phyloP scores from a whole-genome alignment of 2,113 vertebrate species.

The Brienomyrus brachyistius region DNA sequence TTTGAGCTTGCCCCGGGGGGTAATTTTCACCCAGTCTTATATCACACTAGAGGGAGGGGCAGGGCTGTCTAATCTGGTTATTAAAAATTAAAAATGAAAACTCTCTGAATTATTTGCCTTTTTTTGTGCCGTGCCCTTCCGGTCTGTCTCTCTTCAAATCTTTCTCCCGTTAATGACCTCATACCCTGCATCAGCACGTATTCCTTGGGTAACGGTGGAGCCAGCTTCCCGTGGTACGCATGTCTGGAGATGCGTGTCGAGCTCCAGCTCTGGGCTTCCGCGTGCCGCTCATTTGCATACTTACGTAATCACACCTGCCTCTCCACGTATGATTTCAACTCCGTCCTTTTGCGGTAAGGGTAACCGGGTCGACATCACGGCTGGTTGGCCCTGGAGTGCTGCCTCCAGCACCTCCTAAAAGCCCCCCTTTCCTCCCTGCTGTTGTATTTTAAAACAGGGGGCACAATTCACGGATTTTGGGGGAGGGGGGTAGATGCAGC shows the following conservation, averaged over 20 bases:
- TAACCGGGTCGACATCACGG: neutral
- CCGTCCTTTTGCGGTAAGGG: neutral
- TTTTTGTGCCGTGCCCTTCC: neutral
- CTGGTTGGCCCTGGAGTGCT: neutral
- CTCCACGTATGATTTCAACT: neutral
- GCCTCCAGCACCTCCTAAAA: neutral
- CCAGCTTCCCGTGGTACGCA: neutral
- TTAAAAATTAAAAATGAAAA: slow-evolving; percentile 29
- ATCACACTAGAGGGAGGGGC: slow-evolving; percentile 11
- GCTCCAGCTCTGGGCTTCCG: neutral
- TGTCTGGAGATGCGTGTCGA: neutral
- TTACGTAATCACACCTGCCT: slow-evolving; percentile 4
- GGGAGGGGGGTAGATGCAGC: neutral
- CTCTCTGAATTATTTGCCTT: slow-evolving; percentile 4
- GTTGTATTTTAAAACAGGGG: neutral
- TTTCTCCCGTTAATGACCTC: neutral
- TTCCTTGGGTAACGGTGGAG: neutral
- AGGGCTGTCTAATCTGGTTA: slow-evolving; percentile 27
- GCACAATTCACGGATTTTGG: neutral
- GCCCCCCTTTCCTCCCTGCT: neutral
- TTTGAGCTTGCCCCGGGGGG: slow-evolving; percentile 15
- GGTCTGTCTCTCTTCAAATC: neutral
- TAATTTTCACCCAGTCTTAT: slow-evolving; percentile 34
- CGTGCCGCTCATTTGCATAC: neutral
- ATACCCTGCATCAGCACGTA: neutral